Evolutionary conservation across 2,113 vertebrate genomes (phyloP), one percentile per base, ranked within the genome.

Genomic region (Catharus bicknelli): DNA sequence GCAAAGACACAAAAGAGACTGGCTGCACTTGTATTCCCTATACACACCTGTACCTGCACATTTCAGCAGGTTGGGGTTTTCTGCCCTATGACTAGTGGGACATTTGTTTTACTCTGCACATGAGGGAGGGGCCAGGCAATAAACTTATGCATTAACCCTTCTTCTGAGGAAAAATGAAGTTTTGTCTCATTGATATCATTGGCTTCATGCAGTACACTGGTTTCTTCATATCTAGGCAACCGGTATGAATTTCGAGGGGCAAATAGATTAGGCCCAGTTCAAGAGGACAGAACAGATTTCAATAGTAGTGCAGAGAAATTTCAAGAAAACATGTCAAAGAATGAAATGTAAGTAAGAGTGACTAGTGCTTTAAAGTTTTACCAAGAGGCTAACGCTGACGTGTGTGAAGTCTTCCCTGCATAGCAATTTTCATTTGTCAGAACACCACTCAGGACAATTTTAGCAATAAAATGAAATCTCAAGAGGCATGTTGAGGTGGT

Each of bases 301-400:
- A 58, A 18, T 2, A 38, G 18, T 6, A 40, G n/a, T 27, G 45
- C 25, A 63, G 55, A 59, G 55, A 78, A 21, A 29, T 55, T 73
- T 50, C 61, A 54, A 67, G 40, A 66, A 40, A 48, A 57, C n/a
- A 42, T 58, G 36, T 13, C 57, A 66, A 95, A 25, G n/a, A 58
- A 30, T 16, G 11, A 34, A 73, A 30, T 16, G 4, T 47, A 75
- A 83, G 32, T 32, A 19, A 91, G 42, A 85, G 26, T 36, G 8
- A 67, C n/a, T 26, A 51, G 16, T 1, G 1, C 32, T 67, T 57
- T 18, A 29, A 81, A 57, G 17, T 88, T 91, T 90, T 54, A 67
- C 48, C 34, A 82, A 53, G 51, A 84, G 10, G 8, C 21, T 57
- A 63, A 59, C 0, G 0, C 25, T 73, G 29, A 68, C 0, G 1